Percentiles rank a stretch among this genome's conserved stretches.
phyloP scores from a whole-genome alignment of 1,140 invertebrate species.

The Drosophila rufa region DNA sequence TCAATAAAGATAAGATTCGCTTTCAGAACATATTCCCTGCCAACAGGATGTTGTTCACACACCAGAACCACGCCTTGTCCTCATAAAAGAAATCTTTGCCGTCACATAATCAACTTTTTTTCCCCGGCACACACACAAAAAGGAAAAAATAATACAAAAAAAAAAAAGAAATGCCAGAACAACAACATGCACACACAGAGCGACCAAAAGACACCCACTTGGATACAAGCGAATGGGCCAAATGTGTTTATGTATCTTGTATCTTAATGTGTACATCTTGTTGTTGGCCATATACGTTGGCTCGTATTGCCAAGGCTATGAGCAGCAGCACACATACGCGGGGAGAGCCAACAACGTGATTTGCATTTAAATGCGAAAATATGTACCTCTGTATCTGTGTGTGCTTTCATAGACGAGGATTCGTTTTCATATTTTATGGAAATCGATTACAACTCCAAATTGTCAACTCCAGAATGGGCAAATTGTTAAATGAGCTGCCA shows the following conservation, averaged over 20 bases:
- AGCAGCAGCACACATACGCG: slow-evolving; percentile 5
- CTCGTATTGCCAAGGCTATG: slow-evolving; percentile 68
- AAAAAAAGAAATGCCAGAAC: slow-evolving; percentile 28
- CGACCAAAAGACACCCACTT: slow-evolving; percentile 38
- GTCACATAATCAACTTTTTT: slow-evolving; percentile 57
- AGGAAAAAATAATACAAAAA: not conserved
- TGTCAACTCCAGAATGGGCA: slow-evolving; percentile 42
- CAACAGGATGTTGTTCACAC: slow-evolving; percentile 36
- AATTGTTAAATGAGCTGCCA: slow-evolving; percentile 76
- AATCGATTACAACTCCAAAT: slow-evolving; percentile 48
- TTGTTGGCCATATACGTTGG: slow-evolving; percentile 47
- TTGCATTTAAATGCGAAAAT: slow-evolving; percentile 76
- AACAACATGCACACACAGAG: slow-evolving; percentile 8
- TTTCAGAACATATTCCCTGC: slow-evolving; percentile 10
- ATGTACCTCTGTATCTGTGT: slow-evolving; percentile 33
- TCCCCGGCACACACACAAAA: slow-evolving; percentile 1
- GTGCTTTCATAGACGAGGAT: slow-evolving; percentile 23
- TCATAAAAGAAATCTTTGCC: slow-evolving; percentile 50
- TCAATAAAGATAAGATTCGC: slow-evolving; percentile 18
- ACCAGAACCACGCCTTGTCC: slow-evolving; percentile 39
- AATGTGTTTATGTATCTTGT: slow-evolving; percentile 70
- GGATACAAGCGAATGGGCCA: slow-evolving; percentile 30
- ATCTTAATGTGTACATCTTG: slow-evolving; percentile 57
- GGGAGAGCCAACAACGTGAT: slow-evolving; percentile 59
- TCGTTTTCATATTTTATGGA: slow-evolving; percentile 54